Evolutionary conservation across 2,797 vertebrate genomes (phyloP).

Genomic region (Gallinago stenura): DNA sequence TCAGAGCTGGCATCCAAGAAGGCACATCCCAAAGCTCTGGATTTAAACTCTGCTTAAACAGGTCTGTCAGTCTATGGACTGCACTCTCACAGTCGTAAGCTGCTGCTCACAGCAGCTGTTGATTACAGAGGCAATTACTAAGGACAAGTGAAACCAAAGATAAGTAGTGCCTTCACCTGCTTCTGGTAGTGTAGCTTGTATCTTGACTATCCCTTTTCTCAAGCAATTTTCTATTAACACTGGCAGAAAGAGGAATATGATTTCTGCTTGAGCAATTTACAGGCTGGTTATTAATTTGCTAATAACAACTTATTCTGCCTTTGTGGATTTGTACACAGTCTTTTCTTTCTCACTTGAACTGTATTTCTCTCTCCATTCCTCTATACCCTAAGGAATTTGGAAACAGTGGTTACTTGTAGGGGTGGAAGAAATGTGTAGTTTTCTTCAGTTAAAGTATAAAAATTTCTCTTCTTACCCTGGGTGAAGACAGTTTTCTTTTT

Average conservation of each 20-base stretch:
- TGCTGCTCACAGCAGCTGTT: slow-evolving; percentile 6
- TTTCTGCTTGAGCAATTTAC: neutral
- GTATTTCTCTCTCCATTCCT: neutral
- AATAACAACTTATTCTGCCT: neutral
- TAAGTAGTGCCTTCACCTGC: neutral
- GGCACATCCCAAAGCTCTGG: slow-evolving; percentile 73
- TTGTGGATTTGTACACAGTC: neutral
- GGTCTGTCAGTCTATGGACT: neutral
- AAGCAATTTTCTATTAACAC: neutral
- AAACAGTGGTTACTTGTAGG: neutral
- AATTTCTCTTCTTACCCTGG: neutral
- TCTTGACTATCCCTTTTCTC: neutral
- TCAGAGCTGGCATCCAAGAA: slow-evolving; percentile 77
- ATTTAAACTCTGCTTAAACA: slow-evolving; percentile 74
- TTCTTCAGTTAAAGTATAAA: neutral
- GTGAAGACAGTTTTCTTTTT: neutral
- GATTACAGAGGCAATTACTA: neutral
- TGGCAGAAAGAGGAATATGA: neutral
- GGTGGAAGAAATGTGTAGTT: neutral
- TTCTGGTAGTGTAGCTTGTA: neutral
- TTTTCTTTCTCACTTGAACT: neutral
- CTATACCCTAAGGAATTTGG: neutral
- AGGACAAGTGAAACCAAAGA: slow-evolving; percentile 37
- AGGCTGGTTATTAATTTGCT: neutral
- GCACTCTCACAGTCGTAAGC: neutral